Percentiles rank a stretch among this genome's conserved stretches.
Evolutionary conservation across 2,797 vertebrate species (phyloP).

Genomic region (Fistularia commersonii): DNA sequence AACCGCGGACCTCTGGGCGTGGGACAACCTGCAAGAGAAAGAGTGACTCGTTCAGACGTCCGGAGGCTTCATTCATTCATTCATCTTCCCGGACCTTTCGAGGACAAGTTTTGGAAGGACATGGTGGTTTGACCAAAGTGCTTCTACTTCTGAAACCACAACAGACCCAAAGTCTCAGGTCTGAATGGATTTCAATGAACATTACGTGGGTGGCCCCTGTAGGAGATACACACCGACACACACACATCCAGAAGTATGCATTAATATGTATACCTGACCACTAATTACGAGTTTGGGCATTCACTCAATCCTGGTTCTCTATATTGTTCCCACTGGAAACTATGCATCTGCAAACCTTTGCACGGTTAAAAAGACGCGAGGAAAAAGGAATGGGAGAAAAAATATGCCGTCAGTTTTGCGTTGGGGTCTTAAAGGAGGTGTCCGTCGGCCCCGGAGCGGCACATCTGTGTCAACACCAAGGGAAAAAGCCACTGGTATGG

Average conservation of each 20-base stretch:
- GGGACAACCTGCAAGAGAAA: slow-evolving; percentile 78
- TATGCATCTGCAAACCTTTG: slow-evolving; percentile 17
- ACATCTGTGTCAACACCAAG: slow-evolving; percentile 67
- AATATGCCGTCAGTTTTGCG: slow-evolving; percentile 42
- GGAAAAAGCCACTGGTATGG: slow-evolving; percentile 39
- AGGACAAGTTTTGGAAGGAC: no score
- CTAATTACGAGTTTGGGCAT: no score
- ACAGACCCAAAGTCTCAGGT: no score
- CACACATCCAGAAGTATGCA: no score
- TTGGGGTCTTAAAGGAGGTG: slow-evolving; percentile 32
- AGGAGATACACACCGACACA: no score
- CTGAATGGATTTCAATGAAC: no score
- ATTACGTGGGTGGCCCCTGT: no score
- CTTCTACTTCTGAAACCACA: no score
- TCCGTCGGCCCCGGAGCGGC: slow-evolving; percentile 35
- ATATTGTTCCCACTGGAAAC: slow-evolving; percentile 6
- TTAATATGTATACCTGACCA: neutral
- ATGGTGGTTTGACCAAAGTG: no score
- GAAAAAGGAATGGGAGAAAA: slow-evolving; percentile 34
- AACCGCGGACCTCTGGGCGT: slow-evolving; percentile 81
- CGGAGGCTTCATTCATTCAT: no score
- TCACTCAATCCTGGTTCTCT: neutral
- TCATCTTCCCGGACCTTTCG: no score
- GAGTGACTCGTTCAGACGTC: slow-evolving; percentile 9
- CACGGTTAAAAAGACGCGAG: no score